A percentile compares a stretch with the other conserved stretches of the same genome.
phyloP scores from a whole-genome alignment of 2,888 invertebrate species.

The Heliconius aoede region DNA sequence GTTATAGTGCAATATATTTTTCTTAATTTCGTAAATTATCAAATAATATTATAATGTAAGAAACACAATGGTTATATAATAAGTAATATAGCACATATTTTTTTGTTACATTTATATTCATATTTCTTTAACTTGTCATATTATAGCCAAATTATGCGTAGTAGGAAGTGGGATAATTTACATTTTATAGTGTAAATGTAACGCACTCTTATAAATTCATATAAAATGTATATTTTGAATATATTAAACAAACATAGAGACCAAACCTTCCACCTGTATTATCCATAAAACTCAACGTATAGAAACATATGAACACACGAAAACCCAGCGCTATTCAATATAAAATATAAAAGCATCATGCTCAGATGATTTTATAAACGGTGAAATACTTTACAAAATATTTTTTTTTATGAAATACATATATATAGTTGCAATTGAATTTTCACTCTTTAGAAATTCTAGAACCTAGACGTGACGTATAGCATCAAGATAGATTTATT shows the following conservation, averaged over 20 bases:
- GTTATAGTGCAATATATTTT: not conserved
- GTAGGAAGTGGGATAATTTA: no score
- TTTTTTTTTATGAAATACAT: conserved; percentile 12
- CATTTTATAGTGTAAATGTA: not conserved
- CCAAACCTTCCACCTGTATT: conserved; percentile 14
- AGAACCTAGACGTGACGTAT: not conserved
- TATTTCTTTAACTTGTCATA: no score
- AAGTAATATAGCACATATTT: no score
- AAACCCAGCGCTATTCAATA: conserved; percentile 29
- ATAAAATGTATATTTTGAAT: not conserved
- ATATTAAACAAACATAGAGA: conserved; percentile 4
- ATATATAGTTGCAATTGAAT: not conserved
- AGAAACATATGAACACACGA: conserved; percentile 27
- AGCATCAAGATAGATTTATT: no score
- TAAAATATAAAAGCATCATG: conserved; percentile 30
- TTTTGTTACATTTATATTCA: no score
- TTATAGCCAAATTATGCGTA: no score
- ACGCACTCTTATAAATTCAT: not conserved
- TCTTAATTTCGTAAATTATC: no score
- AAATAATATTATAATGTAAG: no score
- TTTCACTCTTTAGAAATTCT: conserved; percentile 27
- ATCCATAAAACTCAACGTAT: conserved; percentile 11
- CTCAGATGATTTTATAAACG: conserved; percentile 31
- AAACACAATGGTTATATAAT: not conserved
- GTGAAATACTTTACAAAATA: conserved; percentile 19